phyloP scores from a whole-genome alignment of 2,888 invertebrate genomes.

The Leucania comma region DNA sequence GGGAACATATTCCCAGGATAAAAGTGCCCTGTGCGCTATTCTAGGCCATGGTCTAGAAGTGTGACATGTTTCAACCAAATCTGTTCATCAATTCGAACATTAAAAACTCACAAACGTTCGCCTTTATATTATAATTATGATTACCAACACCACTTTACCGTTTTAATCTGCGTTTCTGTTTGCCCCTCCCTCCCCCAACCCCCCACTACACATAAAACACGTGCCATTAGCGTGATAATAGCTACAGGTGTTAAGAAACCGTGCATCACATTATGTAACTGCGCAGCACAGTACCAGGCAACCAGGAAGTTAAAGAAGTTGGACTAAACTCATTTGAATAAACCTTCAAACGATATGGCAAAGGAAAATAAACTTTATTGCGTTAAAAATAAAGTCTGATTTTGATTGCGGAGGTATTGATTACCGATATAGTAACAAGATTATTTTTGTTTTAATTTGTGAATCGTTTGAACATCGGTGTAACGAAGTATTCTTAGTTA shows the following conservation, averaged over 20 bases:
- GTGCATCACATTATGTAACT: conserved; percentile 61
- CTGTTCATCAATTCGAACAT: too few species aligned
- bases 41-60: too few species aligned
- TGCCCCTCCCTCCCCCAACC: background rate
- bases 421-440: conserved; percentile 25
- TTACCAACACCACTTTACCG: too few species aligned
- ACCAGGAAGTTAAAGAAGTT: conserved; percentile 63
- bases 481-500: background rate
- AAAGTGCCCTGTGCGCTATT: too few species aligned
- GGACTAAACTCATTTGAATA: conserved; percentile 59
- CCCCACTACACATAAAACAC: conserved; percentile 4
- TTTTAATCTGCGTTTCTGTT: too few species aligned
- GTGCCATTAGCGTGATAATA: conserved; percentile 22
- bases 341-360: conserved; percentile 48
- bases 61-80: too few species aligned
- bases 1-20: too few species aligned
- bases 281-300: conserved; percentile 66
- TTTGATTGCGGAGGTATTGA: background rate
- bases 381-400: background rate
- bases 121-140: too few species aligned
- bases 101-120: too few species aligned
- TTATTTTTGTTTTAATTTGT: conserved; percentile 41
- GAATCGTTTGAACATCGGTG: conserved; percentile 3
- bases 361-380: conserved; percentile 15
- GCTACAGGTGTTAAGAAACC: conserved; percentile 43